Evolutionary conservation across 1,140 invertebrate genomes (phyloP).

Genomic region (Acyrthosiphon pisum): DNA sequence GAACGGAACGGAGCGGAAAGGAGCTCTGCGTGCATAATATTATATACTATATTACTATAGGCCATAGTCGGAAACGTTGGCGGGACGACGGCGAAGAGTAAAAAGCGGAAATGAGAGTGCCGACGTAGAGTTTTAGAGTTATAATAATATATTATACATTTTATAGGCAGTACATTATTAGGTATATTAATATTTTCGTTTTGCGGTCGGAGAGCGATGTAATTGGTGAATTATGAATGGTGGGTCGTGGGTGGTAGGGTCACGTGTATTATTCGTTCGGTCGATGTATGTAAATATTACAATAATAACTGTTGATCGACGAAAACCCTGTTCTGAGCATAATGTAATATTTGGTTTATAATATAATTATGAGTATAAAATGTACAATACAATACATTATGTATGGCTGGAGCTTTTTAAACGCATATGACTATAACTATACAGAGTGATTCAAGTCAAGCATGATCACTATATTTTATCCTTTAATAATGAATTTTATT

Average conservation of each 20-base stretch:
- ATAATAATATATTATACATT: background rate
- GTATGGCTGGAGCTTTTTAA: background rate
- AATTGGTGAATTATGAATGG: background rate
- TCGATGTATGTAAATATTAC: background rate
- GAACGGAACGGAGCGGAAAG: background rate
- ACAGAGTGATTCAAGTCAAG: background rate
- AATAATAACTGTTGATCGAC: conserved; percentile 16
- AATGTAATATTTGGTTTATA: background rate
- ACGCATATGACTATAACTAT: background rate
- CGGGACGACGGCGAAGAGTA: background rate
- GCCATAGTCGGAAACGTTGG: background rate
- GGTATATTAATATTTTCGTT: background rate
- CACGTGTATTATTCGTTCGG: background rate
- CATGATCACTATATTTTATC: background rate
- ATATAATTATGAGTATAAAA: background rate
- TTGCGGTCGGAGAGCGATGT: background rate
- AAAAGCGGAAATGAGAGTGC: background rate
- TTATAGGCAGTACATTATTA: background rate
- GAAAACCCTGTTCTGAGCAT: background rate
- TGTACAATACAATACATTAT: background rate
- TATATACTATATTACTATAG: no score
- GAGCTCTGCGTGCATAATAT: background rate
- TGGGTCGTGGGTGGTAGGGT: background rate
- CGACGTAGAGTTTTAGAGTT: background rate
- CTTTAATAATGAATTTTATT: background rate